Percentiles rank a stretch among this genome's conserved stretches.
Conservation (phyloP, 2,888 invertebrate species). For the Strigamia crassipes region DNA sequence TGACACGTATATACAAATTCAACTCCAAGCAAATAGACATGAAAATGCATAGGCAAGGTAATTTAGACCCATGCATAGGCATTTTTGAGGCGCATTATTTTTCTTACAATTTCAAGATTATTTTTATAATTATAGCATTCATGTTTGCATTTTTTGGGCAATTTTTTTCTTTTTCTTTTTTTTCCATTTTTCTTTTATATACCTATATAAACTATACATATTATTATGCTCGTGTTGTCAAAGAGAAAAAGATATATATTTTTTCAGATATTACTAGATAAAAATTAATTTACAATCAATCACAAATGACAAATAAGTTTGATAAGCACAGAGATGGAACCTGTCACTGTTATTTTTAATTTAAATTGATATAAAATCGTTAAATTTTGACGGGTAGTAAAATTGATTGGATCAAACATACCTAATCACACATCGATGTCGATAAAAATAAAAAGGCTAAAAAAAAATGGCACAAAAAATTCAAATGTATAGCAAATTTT, state of each 20-base stretch:
- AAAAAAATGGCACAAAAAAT: conserved; percentile 39
- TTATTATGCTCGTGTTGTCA: conserved; percentile 32
- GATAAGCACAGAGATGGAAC: conserved; percentile 15
- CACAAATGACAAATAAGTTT: conserved; percentile 11
- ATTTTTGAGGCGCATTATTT: conserved; percentile 21
- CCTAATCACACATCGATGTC: conserved; percentile 19
- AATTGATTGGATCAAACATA: conserved; percentile 4
- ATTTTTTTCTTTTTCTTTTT: background rate
- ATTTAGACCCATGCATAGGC: background rate
- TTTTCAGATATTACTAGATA: background rate
- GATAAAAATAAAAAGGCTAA: conserved; percentile 7
- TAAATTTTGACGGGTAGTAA: background rate
- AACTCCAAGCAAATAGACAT: conserved; percentile 32
- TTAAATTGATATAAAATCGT: background rate
- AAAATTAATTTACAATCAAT: conserved; percentile 23
- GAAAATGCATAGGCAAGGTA: background rate
- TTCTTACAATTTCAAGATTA: background rate
- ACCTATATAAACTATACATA: conserved; percentile 18
- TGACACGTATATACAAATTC: conserved; percentile 25
- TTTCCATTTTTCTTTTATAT: background rate
- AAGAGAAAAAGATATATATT: background rate
- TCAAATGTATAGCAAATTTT: conserved; percentile 24
- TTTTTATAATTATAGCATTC: conserved; percentile 5
- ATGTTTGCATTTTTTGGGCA: conserved; percentile 34
- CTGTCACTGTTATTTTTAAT: background rate